Conservation (phyloP, 1,140 invertebrate genomes). For the Bombus confusus region DNA sequence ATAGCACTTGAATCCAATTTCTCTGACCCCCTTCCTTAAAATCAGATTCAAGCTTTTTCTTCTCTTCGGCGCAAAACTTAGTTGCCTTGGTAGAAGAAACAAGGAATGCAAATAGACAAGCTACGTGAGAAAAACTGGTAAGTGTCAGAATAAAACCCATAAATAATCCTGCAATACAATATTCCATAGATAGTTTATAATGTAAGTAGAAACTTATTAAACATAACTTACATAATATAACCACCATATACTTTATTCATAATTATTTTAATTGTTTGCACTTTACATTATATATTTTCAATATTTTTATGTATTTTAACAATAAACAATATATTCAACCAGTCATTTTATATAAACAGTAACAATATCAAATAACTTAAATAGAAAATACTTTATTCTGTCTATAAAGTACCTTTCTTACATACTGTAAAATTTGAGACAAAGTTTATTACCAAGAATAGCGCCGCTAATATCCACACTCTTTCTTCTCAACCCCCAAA, state of each 20-base stretch:
- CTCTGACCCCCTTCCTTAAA: constrained; percentile 94
- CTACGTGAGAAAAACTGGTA: constrained; percentile 90
- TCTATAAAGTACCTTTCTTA: background rate
- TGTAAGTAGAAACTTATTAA: constrained; percentile 29
- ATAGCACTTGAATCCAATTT: constrained; percentile 95
- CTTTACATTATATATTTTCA: background rate
- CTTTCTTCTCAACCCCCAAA: constrained; percentile 86
- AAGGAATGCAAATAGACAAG: constrained; percentile 90
- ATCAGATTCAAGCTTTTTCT: constrained; percentile 89
- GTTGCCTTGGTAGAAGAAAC: constrained; percentile 92
- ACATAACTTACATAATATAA: background rate
- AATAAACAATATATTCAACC: background rate
- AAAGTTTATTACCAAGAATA: constrained; percentile 83
- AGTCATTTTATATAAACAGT: background rate
- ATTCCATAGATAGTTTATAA: background rate
- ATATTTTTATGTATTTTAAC: background rate
- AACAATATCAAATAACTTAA: background rate
- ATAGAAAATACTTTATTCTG: constrained; percentile 22
- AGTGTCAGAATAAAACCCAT: constrained; percentile 92
- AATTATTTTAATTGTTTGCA: too few relatives aligned
- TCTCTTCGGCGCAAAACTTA: constrained; percentile 88
- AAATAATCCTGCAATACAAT: constrained; percentile 84
- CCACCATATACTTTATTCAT: too few relatives aligned
- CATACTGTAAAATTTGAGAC: constrained; percentile 22
- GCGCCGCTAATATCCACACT: constrained; percentile 88